These are phyloP conservation scores for Puma concolor DNA, from an alignment of 2,113 vertebrate species.

Conservation along the genomic window DNA sequence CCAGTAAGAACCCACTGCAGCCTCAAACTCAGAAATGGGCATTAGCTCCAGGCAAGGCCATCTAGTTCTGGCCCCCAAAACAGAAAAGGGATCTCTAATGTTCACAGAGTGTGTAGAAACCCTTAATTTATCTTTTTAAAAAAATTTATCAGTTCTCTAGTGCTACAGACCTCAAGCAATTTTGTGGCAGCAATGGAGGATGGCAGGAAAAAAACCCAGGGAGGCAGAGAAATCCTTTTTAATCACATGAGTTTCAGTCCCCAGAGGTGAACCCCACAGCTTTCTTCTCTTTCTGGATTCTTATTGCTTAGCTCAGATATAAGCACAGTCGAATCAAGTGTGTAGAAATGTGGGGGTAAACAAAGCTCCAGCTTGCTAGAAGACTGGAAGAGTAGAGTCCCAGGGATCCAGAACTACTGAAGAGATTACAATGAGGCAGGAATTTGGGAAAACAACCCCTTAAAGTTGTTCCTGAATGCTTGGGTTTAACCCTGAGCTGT, in stretches of 20 bases:
- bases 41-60: neutral
- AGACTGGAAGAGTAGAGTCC: neutral
- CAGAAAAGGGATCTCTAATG: neutral
- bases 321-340: neutral
- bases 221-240: neutral
- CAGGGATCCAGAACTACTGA: neutral
- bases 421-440: neutral
- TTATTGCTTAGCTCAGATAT: neutral
- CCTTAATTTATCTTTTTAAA: neutral
- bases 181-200: neutral
- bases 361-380: neutral
- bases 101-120: neutral
- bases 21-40: neutral
- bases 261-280: neutral
- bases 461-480: neutral
- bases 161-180: neutral
- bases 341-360: neutral
- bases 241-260: neutral
- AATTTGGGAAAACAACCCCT: neutral
- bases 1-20: fast-evolving
- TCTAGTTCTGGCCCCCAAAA: neutral
- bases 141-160: neutral
- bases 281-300: neutral
- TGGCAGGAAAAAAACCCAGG: neutral
- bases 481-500: neutral